These are phyloP conservation scores for Argyrosomus regius DNA, from an alignment of 2,797 vertebrate species.

Conservation along the genomic window DNA sequence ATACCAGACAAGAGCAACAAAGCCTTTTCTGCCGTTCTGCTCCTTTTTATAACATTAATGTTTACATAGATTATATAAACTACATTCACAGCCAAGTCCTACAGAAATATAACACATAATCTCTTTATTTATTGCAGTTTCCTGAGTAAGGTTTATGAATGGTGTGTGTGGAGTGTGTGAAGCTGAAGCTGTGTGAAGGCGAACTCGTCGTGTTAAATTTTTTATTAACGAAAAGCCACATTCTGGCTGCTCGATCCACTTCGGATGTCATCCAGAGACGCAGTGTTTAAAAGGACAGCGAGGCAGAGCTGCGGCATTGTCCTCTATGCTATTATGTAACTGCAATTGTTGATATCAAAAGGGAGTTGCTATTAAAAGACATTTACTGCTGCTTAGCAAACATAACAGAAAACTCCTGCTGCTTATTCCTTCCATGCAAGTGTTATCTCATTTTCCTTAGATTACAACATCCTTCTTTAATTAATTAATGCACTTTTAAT, in stretches of 20 bases:
- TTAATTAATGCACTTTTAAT: neutral
- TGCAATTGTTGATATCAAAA: neutral
- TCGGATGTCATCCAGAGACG: constrained; percentile 2
- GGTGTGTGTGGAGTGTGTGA: neutral
- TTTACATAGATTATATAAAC: constrained; percentile 20
- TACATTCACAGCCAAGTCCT: constrained; percentile 20
- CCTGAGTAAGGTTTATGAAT: constrained; percentile 14
- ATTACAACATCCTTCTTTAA: neutral
- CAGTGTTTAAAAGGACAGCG: neutral
- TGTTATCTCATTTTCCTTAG: neutral
- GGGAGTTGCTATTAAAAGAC: constrained; percentile 1
- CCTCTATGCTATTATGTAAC: neutral
- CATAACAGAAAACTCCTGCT: neutral
- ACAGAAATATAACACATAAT: neutral
- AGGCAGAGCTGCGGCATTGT: neutral
- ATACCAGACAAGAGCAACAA: constrained; percentile 2
- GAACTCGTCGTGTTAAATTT: neutral
- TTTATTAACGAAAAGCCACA: neutral
- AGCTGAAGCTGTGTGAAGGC: neutral
- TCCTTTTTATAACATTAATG: neutral
- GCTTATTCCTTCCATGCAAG: neutral
- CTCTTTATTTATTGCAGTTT: constrained; percentile 18
- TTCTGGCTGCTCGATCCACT: constrained; percentile 10
- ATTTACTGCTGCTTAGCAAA: neutral
- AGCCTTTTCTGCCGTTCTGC: constrained; percentile 1